Percentiles rank a stretch among this genome's conserved stretches.
Evolutionary conservation across 2,797 vertebrate genomes (phyloP).

Genomic region (Arrhamphus sclerolepis): DNA sequence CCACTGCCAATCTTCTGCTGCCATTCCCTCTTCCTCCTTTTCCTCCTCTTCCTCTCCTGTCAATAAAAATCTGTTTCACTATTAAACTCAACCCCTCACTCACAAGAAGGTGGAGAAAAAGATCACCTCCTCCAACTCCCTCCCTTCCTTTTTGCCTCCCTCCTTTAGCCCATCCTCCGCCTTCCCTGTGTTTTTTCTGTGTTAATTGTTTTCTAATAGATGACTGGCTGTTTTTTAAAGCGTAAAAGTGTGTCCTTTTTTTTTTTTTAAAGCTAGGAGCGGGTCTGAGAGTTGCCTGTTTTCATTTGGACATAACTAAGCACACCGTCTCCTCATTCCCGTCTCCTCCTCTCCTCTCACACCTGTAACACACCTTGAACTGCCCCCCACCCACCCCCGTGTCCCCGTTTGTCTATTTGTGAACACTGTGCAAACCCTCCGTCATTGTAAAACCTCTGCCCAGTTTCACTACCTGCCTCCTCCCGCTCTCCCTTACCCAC

Average conservation of each 20-base stretch:
- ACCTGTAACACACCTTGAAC: not conserved
- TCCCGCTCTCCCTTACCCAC: not conserved
- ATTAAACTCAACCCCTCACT: slow-evolving; percentile 27
- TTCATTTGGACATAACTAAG: slow-evolving; percentile 76
- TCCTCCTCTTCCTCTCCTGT: slow-evolving; percentile 2
- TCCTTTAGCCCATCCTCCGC: not conserved
- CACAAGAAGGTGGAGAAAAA: slow-evolving; percentile 25
- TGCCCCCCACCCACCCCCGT: slow-evolving; percentile 28
- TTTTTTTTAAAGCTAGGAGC: slow-evolving; percentile 44
- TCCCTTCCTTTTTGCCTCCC: no score
- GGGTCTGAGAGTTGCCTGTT: slow-evolving; percentile 73
- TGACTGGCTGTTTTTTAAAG: slow-evolving; percentile 56
- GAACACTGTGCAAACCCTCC: slow-evolving; percentile 65
- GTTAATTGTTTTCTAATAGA: slow-evolving; percentile 67
- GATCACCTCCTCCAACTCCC: slow-evolving; percentile 20
- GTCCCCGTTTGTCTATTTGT: slow-evolving; percentile 65
- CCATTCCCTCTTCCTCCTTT: slow-evolving; percentile 1
- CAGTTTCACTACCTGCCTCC: slow-evolving; percentile 30
- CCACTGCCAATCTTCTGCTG: slow-evolving; percentile 61
- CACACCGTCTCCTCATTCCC: slow-evolving; percentile 53
- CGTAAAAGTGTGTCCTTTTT: slow-evolving; percentile 15
- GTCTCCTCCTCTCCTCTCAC: slow-evolving; percentile 11
- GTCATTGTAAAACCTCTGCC: slow-evolving; percentile 50
- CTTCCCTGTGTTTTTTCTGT: slow-evolving; percentile 30
- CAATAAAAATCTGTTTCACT: slow-evolving; percentile 34